Percentiles rank a stretch among this genome's conserved stretches.
phyloP scores from a whole-genome alignment of 2,888 invertebrate genomes.

The Dryobota labecula region DNA sequence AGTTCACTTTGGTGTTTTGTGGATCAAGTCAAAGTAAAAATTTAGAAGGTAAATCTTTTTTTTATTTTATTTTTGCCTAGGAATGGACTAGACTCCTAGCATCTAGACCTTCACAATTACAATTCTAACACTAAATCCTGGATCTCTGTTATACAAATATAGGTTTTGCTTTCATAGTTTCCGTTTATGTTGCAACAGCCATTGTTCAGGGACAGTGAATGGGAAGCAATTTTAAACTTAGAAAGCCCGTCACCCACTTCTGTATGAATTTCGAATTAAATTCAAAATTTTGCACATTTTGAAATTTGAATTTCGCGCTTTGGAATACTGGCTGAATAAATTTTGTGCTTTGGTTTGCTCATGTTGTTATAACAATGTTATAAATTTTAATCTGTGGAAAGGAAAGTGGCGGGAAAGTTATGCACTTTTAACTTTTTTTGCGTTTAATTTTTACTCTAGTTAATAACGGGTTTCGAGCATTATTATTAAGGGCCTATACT shows the following conservation, averaged over 20 bases:
- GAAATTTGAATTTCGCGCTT: slow-evolving; percentile 54
- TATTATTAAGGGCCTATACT: no score
- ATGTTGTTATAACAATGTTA: slow-evolving; percentile 17
- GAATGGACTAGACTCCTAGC: background rate
- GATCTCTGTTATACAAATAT: slow-evolving; percentile 44
- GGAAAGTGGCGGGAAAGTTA: slow-evolving; percentile 8
- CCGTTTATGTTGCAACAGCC: slow-evolving; percentile 53
- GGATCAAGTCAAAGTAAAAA: background rate
- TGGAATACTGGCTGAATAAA: slow-evolving; percentile 39
- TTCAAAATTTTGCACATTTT: slow-evolving; percentile 57
- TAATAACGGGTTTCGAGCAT: no score
- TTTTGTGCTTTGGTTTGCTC: slow-evolving; percentile 27
- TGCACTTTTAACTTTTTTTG: no score
- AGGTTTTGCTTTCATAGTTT: slow-evolving; percentile 60
- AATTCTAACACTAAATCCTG: slow-evolving; percentile 41
- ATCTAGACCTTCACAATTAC: no score
- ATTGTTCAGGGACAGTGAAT: slow-evolving; percentile 72
- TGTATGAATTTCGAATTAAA: slow-evolving; percentile 63
- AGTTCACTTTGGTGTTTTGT: background rate
- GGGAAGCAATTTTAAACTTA: slow-evolving; percentile 80
- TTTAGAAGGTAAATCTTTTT: background rate
- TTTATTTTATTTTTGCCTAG: background rate
- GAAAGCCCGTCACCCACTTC: slow-evolving; percentile 60
- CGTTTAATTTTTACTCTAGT: no score
- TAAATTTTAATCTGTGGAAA: slow-evolving; percentile 31